Base-by-base conservation (phyloP, 2,888 invertebrate genomes). In the Pachliopta kotzebuea region DNA sequence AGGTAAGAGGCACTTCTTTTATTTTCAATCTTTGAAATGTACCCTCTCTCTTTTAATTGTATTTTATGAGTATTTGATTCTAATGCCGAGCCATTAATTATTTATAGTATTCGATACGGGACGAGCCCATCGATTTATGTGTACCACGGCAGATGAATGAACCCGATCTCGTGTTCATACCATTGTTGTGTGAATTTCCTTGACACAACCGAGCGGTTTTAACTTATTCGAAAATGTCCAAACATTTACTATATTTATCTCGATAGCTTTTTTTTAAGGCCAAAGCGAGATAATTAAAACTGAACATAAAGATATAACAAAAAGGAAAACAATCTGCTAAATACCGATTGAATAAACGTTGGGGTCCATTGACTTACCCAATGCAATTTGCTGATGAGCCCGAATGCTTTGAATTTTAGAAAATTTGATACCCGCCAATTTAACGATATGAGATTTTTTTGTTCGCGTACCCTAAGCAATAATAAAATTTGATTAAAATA, bases 11-110 rank as follows among this genome's bases (percentile, higher is more conserved):
- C 75, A 77, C 71, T 81, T 88, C 83, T 87, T 88, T 90, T 88
- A 85, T 90, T 90, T 89, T 88, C 77, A 79, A 83, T 84, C 85
- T 78, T 75, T 77, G 80, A 86, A 81, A 84, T 86, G 83, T 85
- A 81, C 80, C 82, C 83, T 86, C 85, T 88, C 84, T 87, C 86
- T 88, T 90, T 90, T 90, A 90, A 92, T 91, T 92, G 90, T 92
- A 90, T 91, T 92, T 92, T 90, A 90, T 90, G 90, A 88, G 89
- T 88, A 88, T 91, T 90, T 90, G 91, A 92, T 92, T 92, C 90
- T 90, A 90, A 91, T 91, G 84, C 84, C 75, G 81, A 84, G 79
- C 88, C 88, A 90, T 92, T 90, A 90, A 90, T 90, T 89, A 90
- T 90, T 89, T 87, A 90, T 88, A 89, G 87, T 88, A 88, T 90